These are phyloP conservation scores for Phylloscopus collybita DNA, from an alignment of 2,797 vertebrate genomes.

Conservation along the genomic window DNA sequence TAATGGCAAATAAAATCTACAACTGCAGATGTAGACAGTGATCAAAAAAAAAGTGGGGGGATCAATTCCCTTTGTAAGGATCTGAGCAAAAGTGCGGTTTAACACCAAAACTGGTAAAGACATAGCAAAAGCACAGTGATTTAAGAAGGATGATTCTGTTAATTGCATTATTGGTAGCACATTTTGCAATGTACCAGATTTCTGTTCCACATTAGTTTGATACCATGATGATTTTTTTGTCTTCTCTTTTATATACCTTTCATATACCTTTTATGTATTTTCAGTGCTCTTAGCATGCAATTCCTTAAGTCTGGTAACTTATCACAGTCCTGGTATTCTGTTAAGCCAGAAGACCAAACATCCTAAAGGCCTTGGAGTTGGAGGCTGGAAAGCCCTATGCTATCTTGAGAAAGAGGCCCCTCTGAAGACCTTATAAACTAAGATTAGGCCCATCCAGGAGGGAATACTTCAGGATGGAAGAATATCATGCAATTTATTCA, in stretches of 20 bases:
- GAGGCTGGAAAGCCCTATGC: neutral
- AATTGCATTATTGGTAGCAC: neutral
- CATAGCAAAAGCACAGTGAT: neutral
- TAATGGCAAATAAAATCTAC: neutral
- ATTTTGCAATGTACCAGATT: neutral
- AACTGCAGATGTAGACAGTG: neutral
- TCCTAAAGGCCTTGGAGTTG: neutral
- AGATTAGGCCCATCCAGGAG: neutral
- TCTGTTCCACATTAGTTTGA: neutral
- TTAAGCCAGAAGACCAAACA: neutral
- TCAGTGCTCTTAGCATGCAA: neutral
- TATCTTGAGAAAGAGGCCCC: neutral
- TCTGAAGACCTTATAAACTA: neutral
- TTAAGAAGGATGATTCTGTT: neutral
- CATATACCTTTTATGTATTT: neutral
- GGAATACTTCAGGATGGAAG: neutral
- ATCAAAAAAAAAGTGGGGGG: neutral
- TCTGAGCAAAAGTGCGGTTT: neutral
- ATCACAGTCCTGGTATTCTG: neutral
- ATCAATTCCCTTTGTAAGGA: no score
- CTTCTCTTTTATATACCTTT: neutral
- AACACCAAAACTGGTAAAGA: neutral
- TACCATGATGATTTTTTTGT: neutral
- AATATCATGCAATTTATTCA: neutral
- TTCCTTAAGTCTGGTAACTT: neutral